Conservation (phyloP, 2,113 vertebrate genomes). For the Beaufortia kweichowensis region DNA sequence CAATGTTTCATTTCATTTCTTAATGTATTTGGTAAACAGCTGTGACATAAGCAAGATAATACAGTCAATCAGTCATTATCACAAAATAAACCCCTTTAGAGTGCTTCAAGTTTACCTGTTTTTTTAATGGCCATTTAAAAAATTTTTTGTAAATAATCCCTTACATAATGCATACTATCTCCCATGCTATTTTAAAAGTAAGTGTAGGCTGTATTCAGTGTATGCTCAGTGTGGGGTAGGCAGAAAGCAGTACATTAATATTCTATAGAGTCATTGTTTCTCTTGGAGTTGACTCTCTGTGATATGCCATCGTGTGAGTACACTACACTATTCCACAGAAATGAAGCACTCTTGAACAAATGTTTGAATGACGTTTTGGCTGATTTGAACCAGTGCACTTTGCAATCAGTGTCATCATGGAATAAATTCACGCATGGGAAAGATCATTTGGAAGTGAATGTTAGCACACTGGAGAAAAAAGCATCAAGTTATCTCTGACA, state of each 20-base stretch:
- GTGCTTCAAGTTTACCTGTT: background rate
- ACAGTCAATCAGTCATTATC: background rate
- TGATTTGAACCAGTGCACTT: constrained; percentile 35
- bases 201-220: background rate
- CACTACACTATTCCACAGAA: constrained; percentile 4
- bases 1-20: background rate
- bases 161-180: background rate
- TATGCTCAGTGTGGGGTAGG: background rate
- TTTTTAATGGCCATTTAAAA: background rate
- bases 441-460: constrained; percentile 37
- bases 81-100: background rate
- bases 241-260: background rate
- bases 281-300: constrained; percentile 15
- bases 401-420: constrained; percentile 31
- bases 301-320: constrained; percentile 44
- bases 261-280: background rate
- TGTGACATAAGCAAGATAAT: background rate
- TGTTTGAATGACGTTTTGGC: constrained; percentile 37
- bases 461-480: constrained; percentile 20
- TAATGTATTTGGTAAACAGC: background rate
- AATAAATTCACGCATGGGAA: constrained; percentile 21
- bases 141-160: background rate
- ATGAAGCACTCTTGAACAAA: constrained; percentile 20
- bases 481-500: background rate
- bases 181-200: background rate